Conservation (phyloP, 1,140 invertebrate species). For the Arion vulgaris region DNA sequence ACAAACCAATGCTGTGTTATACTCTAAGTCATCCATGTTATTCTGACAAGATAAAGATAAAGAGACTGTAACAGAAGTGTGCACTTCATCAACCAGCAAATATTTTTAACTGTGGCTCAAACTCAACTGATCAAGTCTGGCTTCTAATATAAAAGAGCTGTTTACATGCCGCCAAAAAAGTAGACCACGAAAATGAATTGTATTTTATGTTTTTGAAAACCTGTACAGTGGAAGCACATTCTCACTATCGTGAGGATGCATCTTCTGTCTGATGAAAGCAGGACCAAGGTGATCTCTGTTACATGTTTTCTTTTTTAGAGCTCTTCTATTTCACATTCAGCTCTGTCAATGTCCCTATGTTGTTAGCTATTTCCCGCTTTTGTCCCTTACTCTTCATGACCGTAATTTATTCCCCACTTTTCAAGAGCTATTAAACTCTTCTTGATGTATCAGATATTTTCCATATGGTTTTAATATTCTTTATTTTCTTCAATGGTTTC, state of each 20-base stretch:
- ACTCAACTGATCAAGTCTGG: not conserved
- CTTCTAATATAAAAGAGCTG: not conserved
- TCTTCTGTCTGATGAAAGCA: too few species aligned
- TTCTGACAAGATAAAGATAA: not conserved
- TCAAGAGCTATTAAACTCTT: too few species aligned
- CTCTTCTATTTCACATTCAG: not conserved
- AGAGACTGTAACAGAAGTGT: not conserved
- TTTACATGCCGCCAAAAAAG: not conserved
- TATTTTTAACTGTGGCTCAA: not conserved
- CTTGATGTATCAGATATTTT: too few species aligned
- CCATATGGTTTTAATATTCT: too few species aligned
- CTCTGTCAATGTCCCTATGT: too few species aligned
- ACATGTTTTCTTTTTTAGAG: not conserved
- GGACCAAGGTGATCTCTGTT: too few species aligned
- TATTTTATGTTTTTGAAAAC: not conserved
- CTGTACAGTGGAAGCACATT: not conserved
- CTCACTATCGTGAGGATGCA: too few species aligned
- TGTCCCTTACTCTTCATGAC: too few species aligned
- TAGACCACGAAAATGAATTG: not conserved
- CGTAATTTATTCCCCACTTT: too few species aligned
- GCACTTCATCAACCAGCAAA: not conserved
- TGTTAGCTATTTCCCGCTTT: too few species aligned
- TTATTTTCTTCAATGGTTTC: too few species aligned
- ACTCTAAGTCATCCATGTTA: conserved; percentile 47
- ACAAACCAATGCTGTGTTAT: conserved; percentile 71